phyloP scores from a whole-genome alignment of 1,140 invertebrate species.

The Propsilocerus akamusi region DNA sequence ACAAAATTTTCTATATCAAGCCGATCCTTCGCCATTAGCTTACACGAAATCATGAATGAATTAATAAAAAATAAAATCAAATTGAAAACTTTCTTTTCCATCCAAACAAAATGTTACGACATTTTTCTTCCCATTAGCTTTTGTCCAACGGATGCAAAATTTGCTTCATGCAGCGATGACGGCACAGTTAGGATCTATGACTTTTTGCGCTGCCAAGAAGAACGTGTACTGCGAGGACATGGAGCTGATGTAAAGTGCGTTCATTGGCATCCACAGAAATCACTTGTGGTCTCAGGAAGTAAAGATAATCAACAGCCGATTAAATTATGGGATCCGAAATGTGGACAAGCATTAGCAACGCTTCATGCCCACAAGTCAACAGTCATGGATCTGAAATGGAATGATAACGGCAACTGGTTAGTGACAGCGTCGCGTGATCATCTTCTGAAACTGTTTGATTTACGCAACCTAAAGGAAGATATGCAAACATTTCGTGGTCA shows the following conservation, averaged over 20 bases:
- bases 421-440: constrained; percentile 97
- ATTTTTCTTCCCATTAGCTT: too few species aligned
- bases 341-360: constrained; percentile 72
- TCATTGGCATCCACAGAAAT: constrained; percentile 98
- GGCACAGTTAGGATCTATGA: constrained; percentile 97
- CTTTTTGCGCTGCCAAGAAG: constrained; percentile 92
- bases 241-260: constrained; percentile 99
- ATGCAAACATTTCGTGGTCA: constrained; percentile 94
- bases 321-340: constrained; percentile 98
- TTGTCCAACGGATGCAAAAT: constrained; percentile 95
- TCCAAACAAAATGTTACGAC: too few species aligned
- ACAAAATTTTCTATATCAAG: too few species aligned
- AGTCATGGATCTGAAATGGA: constrained; percentile 98
- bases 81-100: too few species aligned
- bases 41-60: too few species aligned
- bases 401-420: constrained; percentile 98
- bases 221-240: constrained; percentile 89
- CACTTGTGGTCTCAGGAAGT: constrained; percentile 90
- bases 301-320: constrained; percentile 99
- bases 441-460: constrained; percentile 94
- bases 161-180: constrained; percentile 98
- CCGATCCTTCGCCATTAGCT: too few species aligned
- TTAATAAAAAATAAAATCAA: too few species aligned
- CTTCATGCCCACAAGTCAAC: constrained; percentile 97
- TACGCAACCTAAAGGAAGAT: constrained; percentile 84